Base-by-base conservation (phyloP, 2,113 vertebrate genomes). In the Pterocles gutturalis region DNA sequence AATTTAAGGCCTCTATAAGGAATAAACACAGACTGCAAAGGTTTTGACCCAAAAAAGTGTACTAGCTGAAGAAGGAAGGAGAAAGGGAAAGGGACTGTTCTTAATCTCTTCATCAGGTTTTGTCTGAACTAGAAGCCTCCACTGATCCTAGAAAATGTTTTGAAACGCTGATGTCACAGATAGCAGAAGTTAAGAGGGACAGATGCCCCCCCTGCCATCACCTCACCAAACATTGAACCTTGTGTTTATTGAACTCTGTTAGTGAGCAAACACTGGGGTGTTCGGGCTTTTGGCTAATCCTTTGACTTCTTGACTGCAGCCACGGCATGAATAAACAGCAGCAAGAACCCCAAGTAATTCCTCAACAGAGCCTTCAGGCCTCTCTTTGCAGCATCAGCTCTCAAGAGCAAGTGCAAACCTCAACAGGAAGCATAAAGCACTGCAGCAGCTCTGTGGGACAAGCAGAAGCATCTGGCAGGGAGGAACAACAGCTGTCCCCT, bases 351-450 rank as follows among this genome's bases (percentile, higher is more conserved):
- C 29, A 91, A 7, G 22, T 17, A 73, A 69, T 58, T 49, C 58
- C 6, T 61, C 3, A 0, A 29, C 31, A 48, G 24, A n/a, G 1
- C 9, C n/a, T 87, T 83, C 46, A 31, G 29, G 51, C 10, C n/a
- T 69, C 62, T 41, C 7, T 77, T 67, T 66, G 18, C 51, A 91
- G 57, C 29, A 66, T 19, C 64, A 88, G 3, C 21, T 73, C 54
- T 54, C 45, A 43, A 69, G 53, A 85, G 11, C 9, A 41, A 17
- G 7, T 1, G 3, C 7, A 60, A 43, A 60, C 13, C 21, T 49
- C 26, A 34, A 11, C 1, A 4, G 33, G 28, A 53, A 43, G 34
- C 0, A 0, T 41, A 41, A 67, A 71, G 33, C 7, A 1, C 57
- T 64, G 38, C 45, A 94, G 75, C 20, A 53, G 49, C 26, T 80